Base-by-base conservation (phyloP, 2,113 vertebrate species). In the Melanostigma gelatinosum region DNA sequence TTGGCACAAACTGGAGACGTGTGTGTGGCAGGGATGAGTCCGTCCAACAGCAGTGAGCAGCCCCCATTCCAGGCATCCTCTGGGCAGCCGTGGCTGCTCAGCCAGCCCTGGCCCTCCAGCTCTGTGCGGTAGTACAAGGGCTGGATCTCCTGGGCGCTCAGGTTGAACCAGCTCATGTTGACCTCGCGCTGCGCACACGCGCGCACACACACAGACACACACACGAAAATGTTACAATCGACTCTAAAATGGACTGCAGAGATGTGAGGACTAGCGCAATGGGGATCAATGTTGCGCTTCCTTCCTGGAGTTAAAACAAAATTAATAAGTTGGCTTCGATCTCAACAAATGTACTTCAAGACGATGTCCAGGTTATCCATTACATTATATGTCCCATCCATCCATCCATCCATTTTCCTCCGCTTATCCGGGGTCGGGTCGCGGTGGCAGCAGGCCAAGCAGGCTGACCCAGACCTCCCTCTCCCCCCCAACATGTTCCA, bases 41-140 rank as follows among this genome's bases (percentile, higher is more conserved):
- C 98, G 18, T 92, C 95, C 62, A 99, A 72, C 24, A 96, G 84
- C 78, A 99, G 92, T 1, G 97, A 97, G 91, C 93, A 95, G 71
- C 97, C 97, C 36, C 98, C 98, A 0, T 91, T 90, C 97, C 97
- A 99, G 76, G 96, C 96, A 0, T 97, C 97, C 2, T 92, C 89
- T 4, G 96, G 91, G 84, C 95, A 97, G 84, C 96, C 95, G 4
- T 85, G 85, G 4, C 90, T 96, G 87, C 54, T 94, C 89, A 97
- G 86, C 93, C 84, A 92, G 87, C 95, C 91, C 1, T 12, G n/a
- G 0, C 11, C 92, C 32, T 3, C 78, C 13, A 92, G 57, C 36
- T 36, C 66, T 0, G 69, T 55, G 15, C 89, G 92, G 0, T 88
- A 85, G 67, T 97, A 97, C 16, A 97, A 52, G 0, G 98, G 97